A percentile compares a stretch with the other conserved stretches of the same genome.
These are phyloP conservation scores for Drepana arcuata DNA, from an alignment of 1,140 invertebrate species.

Conservation along the genomic window DNA sequence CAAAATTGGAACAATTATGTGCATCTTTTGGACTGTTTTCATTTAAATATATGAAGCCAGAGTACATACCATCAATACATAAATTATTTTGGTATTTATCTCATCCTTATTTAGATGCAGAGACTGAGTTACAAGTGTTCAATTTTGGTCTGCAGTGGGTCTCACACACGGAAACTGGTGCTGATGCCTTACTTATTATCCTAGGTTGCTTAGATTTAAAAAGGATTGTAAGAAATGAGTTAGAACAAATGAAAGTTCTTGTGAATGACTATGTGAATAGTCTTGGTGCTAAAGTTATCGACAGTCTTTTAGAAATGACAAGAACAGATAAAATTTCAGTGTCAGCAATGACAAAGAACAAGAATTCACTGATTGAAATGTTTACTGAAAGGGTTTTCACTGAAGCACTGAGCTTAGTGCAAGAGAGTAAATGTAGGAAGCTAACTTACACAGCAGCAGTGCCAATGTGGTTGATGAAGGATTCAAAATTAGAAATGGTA, in stretches of 20 bases:
- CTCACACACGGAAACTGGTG: slow-evolving; percentile 27
- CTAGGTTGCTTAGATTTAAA: slow-evolving; percentile 48
- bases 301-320: slow-evolving; percentile 27
- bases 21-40: slow-evolving; percentile 37
- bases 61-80: slow-evolving; percentile 33
- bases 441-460: slow-evolving; percentile 32
- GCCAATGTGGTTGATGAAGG: slow-evolving; percentile 34
- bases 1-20: slow-evolving; percentile 31
- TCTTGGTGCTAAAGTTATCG: slow-evolving; percentile 42
- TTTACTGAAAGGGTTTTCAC: slow-evolving; percentile 46
- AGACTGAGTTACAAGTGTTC: slow-evolving; percentile 43
- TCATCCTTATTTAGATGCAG: slow-evolving; percentile 43
- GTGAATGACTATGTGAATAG: slow-evolving; percentile 33
- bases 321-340: slow-evolving; percentile 16
- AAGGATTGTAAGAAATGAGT: slow-evolving; percentile 21
- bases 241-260: slow-evolving; percentile 27
- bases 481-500: slow-evolving; percentile 24
- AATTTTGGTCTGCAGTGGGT: slow-evolving; percentile 56
- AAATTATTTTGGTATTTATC: slow-evolving; percentile 55
- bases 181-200: slow-evolving; percentile 40
- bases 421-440: slow-evolving; percentile 27
- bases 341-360: slow-evolving; percentile 13
- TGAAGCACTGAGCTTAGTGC: slow-evolving; percentile 36
- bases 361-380: slow-evolving; percentile 27
- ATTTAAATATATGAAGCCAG: slow-evolving; percentile 46